These are phyloP conservation scores for Sternotherus odoratus DNA, from an alignment of 2,797 vertebrate species.

Conservation along the genomic window DNA sequence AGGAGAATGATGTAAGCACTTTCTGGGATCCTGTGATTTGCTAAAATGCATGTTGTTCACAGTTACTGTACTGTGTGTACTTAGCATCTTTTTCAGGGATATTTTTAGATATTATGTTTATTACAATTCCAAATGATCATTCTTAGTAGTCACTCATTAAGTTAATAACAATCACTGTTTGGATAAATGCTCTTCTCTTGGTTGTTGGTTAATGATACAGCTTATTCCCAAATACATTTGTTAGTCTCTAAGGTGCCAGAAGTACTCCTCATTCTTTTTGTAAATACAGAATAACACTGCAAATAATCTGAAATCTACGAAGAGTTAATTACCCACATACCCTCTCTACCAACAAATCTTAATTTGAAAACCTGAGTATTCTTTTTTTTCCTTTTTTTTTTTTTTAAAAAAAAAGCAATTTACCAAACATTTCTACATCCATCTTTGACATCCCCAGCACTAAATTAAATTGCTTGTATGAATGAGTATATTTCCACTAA, in stretches of 20 bases:
- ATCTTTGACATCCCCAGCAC: neutral
- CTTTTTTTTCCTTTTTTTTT: too few species aligned
- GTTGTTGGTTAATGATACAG: neutral
- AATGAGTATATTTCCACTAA: neutral
- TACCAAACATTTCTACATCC: neutral
- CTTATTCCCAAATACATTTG: too few species aligned
- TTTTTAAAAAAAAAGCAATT: too few species aligned
- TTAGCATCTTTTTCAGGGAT: neutral
- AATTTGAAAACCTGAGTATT: neutral
- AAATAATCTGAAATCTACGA: neutral
- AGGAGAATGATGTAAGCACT: constrained; percentile 42
- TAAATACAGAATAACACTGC: too few species aligned
- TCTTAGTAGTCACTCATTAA: neutral
- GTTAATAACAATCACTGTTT: neutral
- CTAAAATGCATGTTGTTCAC: neutral
- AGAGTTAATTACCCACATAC: accelerated
- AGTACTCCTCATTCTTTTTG: too few species aligned
- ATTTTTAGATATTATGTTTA: neutral
- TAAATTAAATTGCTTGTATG: neutral
- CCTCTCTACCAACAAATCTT: neutral
- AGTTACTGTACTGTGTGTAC: neutral
- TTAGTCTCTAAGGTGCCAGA: too few species aligned
- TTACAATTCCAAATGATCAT: neutral
- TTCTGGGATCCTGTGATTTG: neutral
- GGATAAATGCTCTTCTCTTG: neutral